Base-by-base conservation (phyloP, 2,113 vertebrate genomes). In the Urocolius indicus region DNA sequence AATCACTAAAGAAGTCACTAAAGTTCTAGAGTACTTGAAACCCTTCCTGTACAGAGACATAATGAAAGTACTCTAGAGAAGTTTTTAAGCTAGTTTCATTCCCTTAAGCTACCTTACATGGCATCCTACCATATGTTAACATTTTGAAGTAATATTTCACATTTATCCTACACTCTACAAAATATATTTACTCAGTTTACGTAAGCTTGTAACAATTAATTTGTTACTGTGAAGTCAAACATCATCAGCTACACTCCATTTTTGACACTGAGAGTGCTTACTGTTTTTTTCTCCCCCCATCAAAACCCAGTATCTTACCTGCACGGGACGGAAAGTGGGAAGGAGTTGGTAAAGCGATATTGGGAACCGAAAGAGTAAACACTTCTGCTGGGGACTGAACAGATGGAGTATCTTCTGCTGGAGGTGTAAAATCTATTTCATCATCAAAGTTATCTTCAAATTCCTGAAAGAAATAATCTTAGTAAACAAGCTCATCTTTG, bases 401-500 rank as follows among this genome's bases (percentile, higher is more conserved):
- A 72, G 99, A 99, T 5, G 99, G 99, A 6, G 99, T 99, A 95
- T 99, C 99, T 98, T 99, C 99, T 81, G 99, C 99, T 48, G 99
- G 99, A 55, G 99, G 99, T 38, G 99, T 99, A 97, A 99, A 99
- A 96, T 99, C 99, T 85, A 99, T 98, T 94, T 99, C 99, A 97
- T 99, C 99, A 38, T 99, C 99, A 97, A 99, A 99, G 96, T 99
- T 99, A 98, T 99, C 99, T 97, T 99, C 99, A 97, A 99, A 99
- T 94, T 99, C 99, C 99, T 99, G 93, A 79, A 80, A 12, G 29
- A 74, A 63, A 23, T 29, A 61, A 20, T 5, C 27, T 68, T 11
- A 21, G 45, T 95, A 71, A 92, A 78, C n/a, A 95, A 83, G 43
- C 18, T 84, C 67, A 59, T 34, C n/a, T 27, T 69, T 51, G 26